Base-by-base conservation (phyloP, 1,140 invertebrate species). In the Heliconius hermathena region DNA sequence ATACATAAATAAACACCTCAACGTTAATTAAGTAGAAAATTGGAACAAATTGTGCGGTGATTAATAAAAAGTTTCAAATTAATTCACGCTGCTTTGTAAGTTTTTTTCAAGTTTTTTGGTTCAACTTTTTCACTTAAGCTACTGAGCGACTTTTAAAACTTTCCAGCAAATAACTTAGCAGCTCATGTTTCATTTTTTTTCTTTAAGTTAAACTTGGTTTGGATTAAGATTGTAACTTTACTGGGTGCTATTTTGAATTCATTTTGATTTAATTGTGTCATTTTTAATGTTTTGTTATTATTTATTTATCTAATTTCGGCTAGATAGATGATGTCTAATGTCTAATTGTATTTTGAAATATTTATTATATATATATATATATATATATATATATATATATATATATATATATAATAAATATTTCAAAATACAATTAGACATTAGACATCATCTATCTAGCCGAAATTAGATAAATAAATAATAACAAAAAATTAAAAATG, bases 1-100 rank as follows among this genome's bases (percentile, higher is more conserved):
- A 71, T 71, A 78, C 73, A 81, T 75, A 81, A 81, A 78, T 80
- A 81, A 74, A 78, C 76, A 81, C 57, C 66, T 66, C 41, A 71
- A 75, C 38, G 46, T 60, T 81, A 81, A 81, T 81, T 75, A 75
- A 71, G 80, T 78, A 60, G 73, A 78, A 81, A 78, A 81, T 81
- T 41, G 16, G 76, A 71, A 71, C 76, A 81, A 81, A 81, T 78
- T 75, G 73, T 75, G 66, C 49, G 73, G 66, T 73, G 73, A 81
- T 74, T 78, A 81, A 75, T 78, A 72, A 60, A 81, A 78, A 80
- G 74, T 81, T 81, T 52, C 33, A 74, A 77, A 81, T 77, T 75
- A 74, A 81, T 78, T 81, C 22, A 46, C 76, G 20, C 38, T 78
- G 60, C 73, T 81, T 73, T 20, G 26, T 71, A n/a, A 46, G 46